A percentile compares a stretch with the other conserved stretches of the same genome.
Evolutionary conservation across 2,888 invertebrate genomes (phyloP).

Genomic region (Macrosoma leucophasiata): DNA sequence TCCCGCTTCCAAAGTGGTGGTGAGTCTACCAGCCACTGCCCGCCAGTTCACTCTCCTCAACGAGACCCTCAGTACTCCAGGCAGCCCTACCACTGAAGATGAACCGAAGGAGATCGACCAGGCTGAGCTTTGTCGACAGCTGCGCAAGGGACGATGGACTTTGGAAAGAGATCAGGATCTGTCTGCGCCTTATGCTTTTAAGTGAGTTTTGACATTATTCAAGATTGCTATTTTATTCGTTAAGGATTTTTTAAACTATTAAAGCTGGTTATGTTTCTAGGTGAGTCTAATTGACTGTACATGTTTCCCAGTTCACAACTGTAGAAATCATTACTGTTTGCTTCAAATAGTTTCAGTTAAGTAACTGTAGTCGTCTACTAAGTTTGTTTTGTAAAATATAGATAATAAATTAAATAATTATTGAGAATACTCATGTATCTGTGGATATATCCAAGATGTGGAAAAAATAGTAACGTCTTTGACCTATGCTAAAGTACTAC

Average conservation of each 20-base stretch:
- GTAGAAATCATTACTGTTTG: too few relatives aligned
- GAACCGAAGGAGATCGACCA: constrained; percentile 75
- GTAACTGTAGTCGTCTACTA: too few relatives aligned
- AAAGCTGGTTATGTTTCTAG: too few relatives aligned
- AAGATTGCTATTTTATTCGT: constrained; percentile 1
- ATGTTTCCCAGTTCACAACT: too few relatives aligned
- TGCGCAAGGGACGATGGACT: constrained; percentile 81
- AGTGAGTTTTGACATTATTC: constrained; percentile 45
- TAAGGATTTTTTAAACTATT: constrained; percentile 15
- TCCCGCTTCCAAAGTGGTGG: constrained; percentile 80
- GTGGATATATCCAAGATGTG: too few relatives aligned
- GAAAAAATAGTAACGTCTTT: too few relatives aligned
- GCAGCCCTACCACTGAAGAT: constrained; percentile 77
- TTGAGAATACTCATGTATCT: too few relatives aligned
- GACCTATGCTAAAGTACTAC: too few relatives aligned
- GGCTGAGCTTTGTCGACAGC: constrained; percentile 74
- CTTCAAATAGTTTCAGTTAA: too few relatives aligned
- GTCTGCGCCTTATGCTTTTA: constrained; percentile 85
- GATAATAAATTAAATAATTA: too few relatives aligned
- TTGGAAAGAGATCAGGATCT: constrained; percentile 85
- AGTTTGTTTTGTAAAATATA: too few relatives aligned
- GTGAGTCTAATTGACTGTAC: too few relatives aligned
- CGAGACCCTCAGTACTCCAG: constrained; percentile 79
- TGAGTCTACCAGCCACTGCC: constrained; percentile 82
- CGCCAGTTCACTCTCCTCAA: constrained; percentile 80